phyloP scores from a whole-genome alignment of 2,888 invertebrate genomes.

The Gari tellinella region DNA sequence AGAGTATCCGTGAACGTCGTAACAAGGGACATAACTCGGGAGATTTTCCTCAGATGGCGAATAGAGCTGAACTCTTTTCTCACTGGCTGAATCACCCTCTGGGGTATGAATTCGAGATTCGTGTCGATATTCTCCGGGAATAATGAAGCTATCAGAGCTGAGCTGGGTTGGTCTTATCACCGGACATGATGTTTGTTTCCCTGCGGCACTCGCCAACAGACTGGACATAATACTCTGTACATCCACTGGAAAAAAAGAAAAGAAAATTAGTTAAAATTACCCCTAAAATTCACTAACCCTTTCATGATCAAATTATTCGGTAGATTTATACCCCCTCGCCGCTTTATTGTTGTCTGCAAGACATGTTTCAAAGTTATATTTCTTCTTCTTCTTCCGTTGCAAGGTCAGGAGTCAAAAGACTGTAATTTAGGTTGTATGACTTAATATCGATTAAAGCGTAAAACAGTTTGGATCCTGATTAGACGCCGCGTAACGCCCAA shows the following conservation, averaged over 20 bases:
- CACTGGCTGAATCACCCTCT: neutral
- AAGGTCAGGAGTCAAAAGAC: no score
- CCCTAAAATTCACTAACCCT: no score
- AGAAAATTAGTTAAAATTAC: neutral
- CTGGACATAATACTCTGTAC: constrained; percentile 39
- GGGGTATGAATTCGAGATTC: neutral
- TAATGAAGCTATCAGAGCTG: neutral
- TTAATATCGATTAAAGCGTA: no score
- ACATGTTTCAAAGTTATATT: no score
- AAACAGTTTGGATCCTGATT: no score
- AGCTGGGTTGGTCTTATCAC: no score
- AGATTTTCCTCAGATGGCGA: neutral
- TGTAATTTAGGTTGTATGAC: no score
- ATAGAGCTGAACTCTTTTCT: neutral
- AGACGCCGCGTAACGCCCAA: no score
- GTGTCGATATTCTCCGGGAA: neutral
- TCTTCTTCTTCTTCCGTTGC: no score
- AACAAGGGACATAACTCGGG: constrained; percentile 13
- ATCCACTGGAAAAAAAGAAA: constrained; percentile 18
- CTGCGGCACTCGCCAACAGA: constrained; percentile 32
- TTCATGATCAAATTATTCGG: no score
- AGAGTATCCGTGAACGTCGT: constrained; percentile 1
- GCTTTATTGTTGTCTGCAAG: no score
- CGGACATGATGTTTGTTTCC: neutral
- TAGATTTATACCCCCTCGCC: no score